Evolutionary conservation across 2,113 vertebrate species (phyloP).

Genomic region (Larimichthys polyactis): DNA sequence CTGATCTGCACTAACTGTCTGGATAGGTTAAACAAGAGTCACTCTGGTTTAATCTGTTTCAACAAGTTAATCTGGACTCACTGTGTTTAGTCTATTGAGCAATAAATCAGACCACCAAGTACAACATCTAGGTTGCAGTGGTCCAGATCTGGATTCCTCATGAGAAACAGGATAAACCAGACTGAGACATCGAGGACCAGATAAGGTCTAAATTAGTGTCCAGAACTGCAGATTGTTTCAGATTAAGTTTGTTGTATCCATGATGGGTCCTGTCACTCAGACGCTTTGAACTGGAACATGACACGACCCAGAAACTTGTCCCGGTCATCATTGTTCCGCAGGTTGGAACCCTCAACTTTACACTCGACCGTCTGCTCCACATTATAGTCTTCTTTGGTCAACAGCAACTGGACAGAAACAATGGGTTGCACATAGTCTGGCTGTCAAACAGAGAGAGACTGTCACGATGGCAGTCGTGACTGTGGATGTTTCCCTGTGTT

Average conservation of each 20-base stretch:
- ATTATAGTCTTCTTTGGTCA: conserved; percentile 79
- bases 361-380: conserved; percentile 89
- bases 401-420: conserved; percentile 89
- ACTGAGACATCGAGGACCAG: conserved; percentile 17
- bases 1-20: conserved; percentile 36
- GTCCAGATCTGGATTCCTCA: conserved; percentile 12
- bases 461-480: too few species aligned
- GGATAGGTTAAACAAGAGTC: conserved; percentile 1
- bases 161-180: conserved; percentile 2
- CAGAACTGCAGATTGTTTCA: neutral
- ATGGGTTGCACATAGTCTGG: conserved; percentile 90
- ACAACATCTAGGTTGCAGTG: neutral
- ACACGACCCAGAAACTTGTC: conserved; percentile 95
- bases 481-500: too few species aligned
- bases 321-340: conserved; percentile 89
- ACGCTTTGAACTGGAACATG: conserved; percentile 88
- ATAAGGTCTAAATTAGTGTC: conserved; percentile 48
- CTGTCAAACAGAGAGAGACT: conserved; percentile 74
- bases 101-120: neutral
- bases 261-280: conserved; percentile 78
- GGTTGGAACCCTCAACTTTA: conserved; percentile 89
- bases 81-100: neutral
- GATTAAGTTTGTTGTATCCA: conserved; percentile 19
- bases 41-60: conserved; percentile 2
- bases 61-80: conserved; percentile 1